Conservation (phyloP, 2,797 vertebrate genomes). For the Anguilla anguilla region DNA sequence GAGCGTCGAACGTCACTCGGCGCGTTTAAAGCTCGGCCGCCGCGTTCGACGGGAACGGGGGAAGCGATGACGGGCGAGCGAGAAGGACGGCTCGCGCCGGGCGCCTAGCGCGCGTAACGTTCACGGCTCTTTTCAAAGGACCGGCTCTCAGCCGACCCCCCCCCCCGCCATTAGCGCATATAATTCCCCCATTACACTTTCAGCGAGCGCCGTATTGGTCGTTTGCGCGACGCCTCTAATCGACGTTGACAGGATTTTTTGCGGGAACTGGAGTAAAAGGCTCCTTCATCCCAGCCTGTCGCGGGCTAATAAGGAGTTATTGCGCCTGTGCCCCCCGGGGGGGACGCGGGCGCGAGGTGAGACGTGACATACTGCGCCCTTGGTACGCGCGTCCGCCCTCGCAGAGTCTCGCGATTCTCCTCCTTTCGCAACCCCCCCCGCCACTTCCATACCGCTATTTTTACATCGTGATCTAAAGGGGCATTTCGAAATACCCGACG, state of each 20-base stretch:
- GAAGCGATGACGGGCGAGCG: background rate
- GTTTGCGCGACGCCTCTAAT: background rate
- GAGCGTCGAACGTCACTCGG: background rate
- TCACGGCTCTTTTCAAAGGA: background rate
- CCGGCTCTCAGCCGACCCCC: background rate
- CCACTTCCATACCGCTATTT: background rate
- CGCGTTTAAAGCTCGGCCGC: slow-evolving; percentile 8
- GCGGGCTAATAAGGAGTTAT: slow-evolving; percentile 23
- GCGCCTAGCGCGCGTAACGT: background rate
- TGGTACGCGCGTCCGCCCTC: background rate
- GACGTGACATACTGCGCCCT: slow-evolving; percentile 4
- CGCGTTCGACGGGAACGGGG: background rate
- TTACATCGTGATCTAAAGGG: background rate
- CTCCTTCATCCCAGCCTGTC: slow-evolving; percentile 29
- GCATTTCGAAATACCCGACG: background rate
- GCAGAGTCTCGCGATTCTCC: background rate
- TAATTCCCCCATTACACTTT: background rate
- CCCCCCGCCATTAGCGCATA: background rate
- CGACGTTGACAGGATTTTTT: background rate
- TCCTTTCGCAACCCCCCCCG: background rate
- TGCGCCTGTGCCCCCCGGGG: background rate
- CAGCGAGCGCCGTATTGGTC: background rate
- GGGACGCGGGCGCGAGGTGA: slow-evolving; percentile 4
- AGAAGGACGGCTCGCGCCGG: background rate
- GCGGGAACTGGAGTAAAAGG: slow-evolving; percentile 21